Base-by-base conservation (phyloP, 1,140 invertebrate genomes). In the Tetramorium simillimum region DNA sequence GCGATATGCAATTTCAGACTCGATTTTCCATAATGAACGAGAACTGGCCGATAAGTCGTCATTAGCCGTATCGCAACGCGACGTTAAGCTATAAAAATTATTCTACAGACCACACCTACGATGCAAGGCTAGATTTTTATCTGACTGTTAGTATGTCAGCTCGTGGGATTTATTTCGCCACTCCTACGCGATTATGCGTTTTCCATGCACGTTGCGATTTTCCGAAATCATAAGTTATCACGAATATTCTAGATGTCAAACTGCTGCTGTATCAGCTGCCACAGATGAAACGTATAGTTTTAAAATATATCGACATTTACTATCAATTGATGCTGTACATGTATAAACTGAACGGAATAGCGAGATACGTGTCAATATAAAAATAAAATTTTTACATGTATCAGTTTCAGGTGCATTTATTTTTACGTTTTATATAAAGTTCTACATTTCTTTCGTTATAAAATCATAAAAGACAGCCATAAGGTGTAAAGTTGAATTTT, bases 111-210 rank as follows among this genome's bases (percentile, higher is more conserved):
- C 92, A 90, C 92, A 93, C 92, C 92, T 93, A 88, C 89, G 75
- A 85, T 51, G 49, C 92, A 93, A 93, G 92, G 92, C 85, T 80
- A 92, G 88, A 92, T 92, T 90, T 92, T 92, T 90, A 93, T 93
- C 88, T 86, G 9, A 24, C 46, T 58, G 69, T 60, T 67, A 82
- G 67, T 90, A 75, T 82, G 62, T 84, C 78, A 87, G 89, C 81
- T 92, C 85, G 58, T 85, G 65, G 76, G 76, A 87, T 89, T 87
- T 90, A 87, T 86, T 92, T 91, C 40, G 53, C 56, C 88, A 88
- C 65, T 73, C 78, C 49, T 46, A 24, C 53, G 2, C 33, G 24
- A 65, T 89, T 86, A 72, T 33, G 69, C 56, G 16, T 86, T 51
- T 53, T 60, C 65, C 37, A 73, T 18, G 14, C 33, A 81, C 1